Evolutionary conservation across 2,797 vertebrate genomes (phyloP), one percentile per base, ranked within the genome.

Genomic region (Ctenopoma kingsleyae): DNA sequence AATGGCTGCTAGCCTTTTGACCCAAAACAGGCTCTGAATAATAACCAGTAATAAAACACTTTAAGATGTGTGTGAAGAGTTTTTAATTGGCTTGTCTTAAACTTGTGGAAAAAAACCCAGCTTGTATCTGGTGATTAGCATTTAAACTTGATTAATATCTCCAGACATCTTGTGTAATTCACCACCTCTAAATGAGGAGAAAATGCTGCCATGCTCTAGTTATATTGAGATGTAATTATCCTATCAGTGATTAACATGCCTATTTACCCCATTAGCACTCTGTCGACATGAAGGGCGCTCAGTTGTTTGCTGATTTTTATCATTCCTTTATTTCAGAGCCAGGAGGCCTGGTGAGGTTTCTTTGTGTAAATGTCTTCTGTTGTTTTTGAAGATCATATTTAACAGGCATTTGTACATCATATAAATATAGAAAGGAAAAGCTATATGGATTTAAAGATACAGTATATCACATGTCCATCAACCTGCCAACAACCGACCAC

Each of bases 101-200:
- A 74, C 30, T 59, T 76, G 16, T 57, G 49, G 19, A 58, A 71
- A 69, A 22, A 55, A 71, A 68, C 71, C 10, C 54, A 70, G 69
- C 47, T n/a, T 59, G 43, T 15, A 66, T 52, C 58, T 8, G 1
- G 30, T 66, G 27, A 73, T 75, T 43, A 61, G 47, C 50, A 52
- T 74, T 80, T 67, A 23, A 59, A 67, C 22, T 16, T 72, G 81
- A 86, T 80, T 72, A 74, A 75, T 77, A 73, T 81, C 73, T 78
- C 38, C 51, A 82, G 72, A 82, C 52, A 44, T 70, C 49, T 60
- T 48, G 19, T 55, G 46, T 65, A 77, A 70, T 74, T 60, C 54
- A 40, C 32, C 48, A 30, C 27, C 41, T 54, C 32, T 50, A 76
- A 81, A 75, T 65, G 65, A 70, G 75, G 56, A 62, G 76, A 78